Conservation (phyloP, 2,797 vertebrate genomes). For the Macropus fuliginosus region DNA sequence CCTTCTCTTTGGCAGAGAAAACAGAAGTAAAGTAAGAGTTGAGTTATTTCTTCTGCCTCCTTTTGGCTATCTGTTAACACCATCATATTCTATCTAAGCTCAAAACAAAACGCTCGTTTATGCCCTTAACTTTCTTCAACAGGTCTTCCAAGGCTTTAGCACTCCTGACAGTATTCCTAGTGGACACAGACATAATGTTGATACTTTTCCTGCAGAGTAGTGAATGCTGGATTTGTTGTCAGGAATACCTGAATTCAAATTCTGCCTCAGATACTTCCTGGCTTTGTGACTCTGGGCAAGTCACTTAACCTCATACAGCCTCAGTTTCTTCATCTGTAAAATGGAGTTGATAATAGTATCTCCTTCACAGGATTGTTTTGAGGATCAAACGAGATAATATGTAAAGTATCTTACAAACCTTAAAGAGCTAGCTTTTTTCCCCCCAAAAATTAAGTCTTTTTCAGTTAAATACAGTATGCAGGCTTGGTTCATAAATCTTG, state of each 20-base stretch:
- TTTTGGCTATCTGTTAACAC: neutral
- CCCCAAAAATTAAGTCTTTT: neutral
- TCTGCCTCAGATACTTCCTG: neutral
- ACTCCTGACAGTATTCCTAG: neutral
- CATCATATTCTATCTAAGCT: neutral
- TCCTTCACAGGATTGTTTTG: neutral
- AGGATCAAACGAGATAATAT: neutral
- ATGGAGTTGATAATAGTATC: neutral
- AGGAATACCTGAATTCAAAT: neutral
- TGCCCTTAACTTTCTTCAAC: neutral
- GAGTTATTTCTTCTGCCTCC: neutral
- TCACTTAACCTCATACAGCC: neutral
- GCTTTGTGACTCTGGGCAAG: neutral
- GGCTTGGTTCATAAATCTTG: neutral
- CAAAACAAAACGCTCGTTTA: neutral
- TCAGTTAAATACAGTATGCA: neutral
- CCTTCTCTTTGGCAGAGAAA: neutral
- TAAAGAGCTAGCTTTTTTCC: neutral
- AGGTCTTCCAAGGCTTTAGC: neutral
- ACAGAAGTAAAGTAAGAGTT: neutral
- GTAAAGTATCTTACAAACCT: neutral
- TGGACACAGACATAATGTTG: neutral
- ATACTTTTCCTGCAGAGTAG: neutral
- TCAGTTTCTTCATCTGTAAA: neutral
- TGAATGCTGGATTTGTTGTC: neutral